Evolutionary conservation across 2,888 invertebrate genomes (phyloP).

Genomic region (Plemyria rubiginata): DNA sequence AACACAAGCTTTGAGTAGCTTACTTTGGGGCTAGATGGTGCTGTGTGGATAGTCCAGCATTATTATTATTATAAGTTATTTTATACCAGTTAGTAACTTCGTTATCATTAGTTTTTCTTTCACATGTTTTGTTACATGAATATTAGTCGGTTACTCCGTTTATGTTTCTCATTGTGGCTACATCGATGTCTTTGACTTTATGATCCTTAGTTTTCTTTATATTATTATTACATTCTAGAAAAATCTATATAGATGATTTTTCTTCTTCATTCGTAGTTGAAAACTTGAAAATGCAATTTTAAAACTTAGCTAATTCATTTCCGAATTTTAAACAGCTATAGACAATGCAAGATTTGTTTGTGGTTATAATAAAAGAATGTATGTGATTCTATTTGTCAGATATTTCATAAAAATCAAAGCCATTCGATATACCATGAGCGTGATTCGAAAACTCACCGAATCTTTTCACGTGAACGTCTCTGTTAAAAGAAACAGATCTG

Average conservation of each 20-base stretch:
- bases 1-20: too few relatives aligned
- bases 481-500: constrained; percentile 94
- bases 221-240: not conserved
- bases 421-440: constrained; percentile 20
- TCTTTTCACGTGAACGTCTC: constrained; percentile 95
- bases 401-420: constrained; percentile 7
- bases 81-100: constrained; percentile 23
- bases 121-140: constrained; percentile 21
- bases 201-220: not conserved
- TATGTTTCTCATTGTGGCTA: constrained; percentile 18
- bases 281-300: too few relatives aligned
- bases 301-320: too few relatives aligned
- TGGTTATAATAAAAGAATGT: not conserved
- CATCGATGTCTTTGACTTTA: not conserved
- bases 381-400: not conserved
- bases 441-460: constrained; percentile 87
- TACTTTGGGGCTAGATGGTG: too few relatives aligned
- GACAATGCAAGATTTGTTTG: not conserved
- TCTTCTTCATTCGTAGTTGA: too few relatives aligned
- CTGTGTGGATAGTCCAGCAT: too few relatives aligned
- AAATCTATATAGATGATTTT: too few relatives aligned
- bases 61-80: too few relatives aligned
- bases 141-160: constrained; percentile 46
- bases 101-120: constrained; percentile 20
- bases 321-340: not conserved